Evolutionary conservation across 2,113 vertebrate species (phyloP).

Genomic region (western clawed frog (Xenopus tropicalis)): DNA sequence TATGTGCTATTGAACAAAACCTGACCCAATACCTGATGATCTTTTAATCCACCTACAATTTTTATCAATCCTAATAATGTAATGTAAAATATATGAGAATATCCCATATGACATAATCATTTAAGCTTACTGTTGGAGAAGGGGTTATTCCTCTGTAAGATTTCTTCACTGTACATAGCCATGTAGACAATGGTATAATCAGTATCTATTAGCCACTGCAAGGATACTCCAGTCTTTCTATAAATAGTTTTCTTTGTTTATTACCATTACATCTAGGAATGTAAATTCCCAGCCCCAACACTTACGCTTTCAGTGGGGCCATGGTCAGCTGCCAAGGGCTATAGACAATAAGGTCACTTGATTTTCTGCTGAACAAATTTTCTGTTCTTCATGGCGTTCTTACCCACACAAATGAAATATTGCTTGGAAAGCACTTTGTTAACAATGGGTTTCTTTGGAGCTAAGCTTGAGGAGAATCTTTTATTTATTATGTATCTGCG

Average conservation of each 20-base stretch:
- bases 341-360: slow-evolving; percentile 47
- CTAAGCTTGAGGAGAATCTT: background rate
- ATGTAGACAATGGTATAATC: background rate
- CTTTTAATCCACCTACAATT: too few species aligned
- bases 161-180: background rate
- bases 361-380: background rate
- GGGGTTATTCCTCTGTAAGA: background rate
- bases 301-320: slow-evolving; percentile 13
- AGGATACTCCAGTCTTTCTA: background rate
- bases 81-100: too few species aligned
- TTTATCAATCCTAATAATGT: too few species aligned
- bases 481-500: too few species aligned
- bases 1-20: too few species aligned
- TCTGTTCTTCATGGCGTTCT: slow-evolving; percentile 10
- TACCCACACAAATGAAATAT: background rate
- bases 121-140: background rate
- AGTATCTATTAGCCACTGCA: slow-evolving; percentile 33
- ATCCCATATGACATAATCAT: too few species aligned
- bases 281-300: slow-evolving; percentile 44
- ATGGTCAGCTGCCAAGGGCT: slow-evolving; percentile 46
- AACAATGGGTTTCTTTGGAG: background rate
- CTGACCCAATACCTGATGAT: too few species aligned
- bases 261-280: slow-evolving; percentile 52
- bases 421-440: slow-evolving; percentile 3
- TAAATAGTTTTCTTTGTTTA: slow-evolving; percentile 57